Conservation (phyloP, 1,140 invertebrate genomes). For the Cydia pomonella region DNA sequence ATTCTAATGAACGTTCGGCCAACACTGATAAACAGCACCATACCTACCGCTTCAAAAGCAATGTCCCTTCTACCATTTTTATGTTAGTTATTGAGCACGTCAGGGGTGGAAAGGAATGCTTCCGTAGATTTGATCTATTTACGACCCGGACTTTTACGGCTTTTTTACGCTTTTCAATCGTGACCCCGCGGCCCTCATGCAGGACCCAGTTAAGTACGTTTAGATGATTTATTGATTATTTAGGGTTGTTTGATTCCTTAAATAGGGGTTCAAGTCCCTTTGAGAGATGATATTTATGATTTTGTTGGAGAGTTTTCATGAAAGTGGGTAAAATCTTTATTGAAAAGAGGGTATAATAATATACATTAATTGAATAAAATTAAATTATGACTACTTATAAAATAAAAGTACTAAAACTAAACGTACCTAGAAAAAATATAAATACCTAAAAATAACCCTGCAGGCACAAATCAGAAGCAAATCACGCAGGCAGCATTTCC, state of each 20-base stretch:
- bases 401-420: no score
- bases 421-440: no score
- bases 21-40: neutral
- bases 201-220: slow-evolving; percentile 35
- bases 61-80: neutral
- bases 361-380: no score
- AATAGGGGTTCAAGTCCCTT: neutral
- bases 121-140: slow-evolving; percentile 48
- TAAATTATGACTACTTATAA: no score
- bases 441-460: no score
- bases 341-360: no score
- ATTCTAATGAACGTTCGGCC: no score
- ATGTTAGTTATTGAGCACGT: neutral
- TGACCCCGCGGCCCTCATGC: slow-evolving; percentile 37
- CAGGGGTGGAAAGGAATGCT: slow-evolving; percentile 36
- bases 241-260: slow-evolving; percentile 8
- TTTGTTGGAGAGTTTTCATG: neutral
- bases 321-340: no score
- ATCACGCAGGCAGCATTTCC: no score
- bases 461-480: no score
- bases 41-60: neutral
- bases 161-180: slow-evolving; percentile 46
- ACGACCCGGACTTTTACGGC: slow-evolving; percentile 43
- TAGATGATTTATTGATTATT: slow-evolving; percentile 33
- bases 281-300: neutral